Evolutionary conservation across 2,797 vertebrate species (phyloP), one percentile per base, ranked within the genome.

Genomic region (Pseudochaenichthys georgianus): DNA sequence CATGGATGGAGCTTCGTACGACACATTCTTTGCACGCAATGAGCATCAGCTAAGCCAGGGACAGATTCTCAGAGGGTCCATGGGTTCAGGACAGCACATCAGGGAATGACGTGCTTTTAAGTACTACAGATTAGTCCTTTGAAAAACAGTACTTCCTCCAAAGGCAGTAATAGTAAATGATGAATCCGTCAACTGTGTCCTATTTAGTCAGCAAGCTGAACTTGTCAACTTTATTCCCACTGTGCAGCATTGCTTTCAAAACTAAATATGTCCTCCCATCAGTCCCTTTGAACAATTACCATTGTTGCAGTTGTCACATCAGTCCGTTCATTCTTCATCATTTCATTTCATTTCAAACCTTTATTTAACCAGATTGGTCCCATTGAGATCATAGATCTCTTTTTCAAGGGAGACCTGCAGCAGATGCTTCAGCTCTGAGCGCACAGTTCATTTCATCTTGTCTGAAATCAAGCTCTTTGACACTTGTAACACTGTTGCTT

Each of bases 1-100:
- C 66, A 69, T 73, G 80, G 88, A 90, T 62, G 38, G 59, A 86
- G 84, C 85, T 86, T 69, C 80, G 73, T 65, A 71, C 74, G 77
- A 68, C 78, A 82, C 78, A 84, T 82, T 82, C 54, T 82, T 88
- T 88, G 81, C 85, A 85, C 64, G 47, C 61, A 48, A 7, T 45
- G 66, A 84, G 75, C 64, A 68, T 87, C 77, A 75, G 72, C 76
- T 77, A 62, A 81, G 74, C 62, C 83, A 80, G 80, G 82, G 63
- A 70, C 43, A 61, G 50, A 80, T 80, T 80, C 57, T 75, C 59
- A 61, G 69, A 55, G 78, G 80, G 80, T 79, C 76, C 63, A 51
- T 42, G 46, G 76, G 73, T 80, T 82, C 57, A 84, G 78, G 70
- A 78, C 72, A 67, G 76, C 74, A 76, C 70, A 84, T 83, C 77